Base-by-base conservation (phyloP, 2,113 vertebrate species). In the Tyto alba region DNA sequence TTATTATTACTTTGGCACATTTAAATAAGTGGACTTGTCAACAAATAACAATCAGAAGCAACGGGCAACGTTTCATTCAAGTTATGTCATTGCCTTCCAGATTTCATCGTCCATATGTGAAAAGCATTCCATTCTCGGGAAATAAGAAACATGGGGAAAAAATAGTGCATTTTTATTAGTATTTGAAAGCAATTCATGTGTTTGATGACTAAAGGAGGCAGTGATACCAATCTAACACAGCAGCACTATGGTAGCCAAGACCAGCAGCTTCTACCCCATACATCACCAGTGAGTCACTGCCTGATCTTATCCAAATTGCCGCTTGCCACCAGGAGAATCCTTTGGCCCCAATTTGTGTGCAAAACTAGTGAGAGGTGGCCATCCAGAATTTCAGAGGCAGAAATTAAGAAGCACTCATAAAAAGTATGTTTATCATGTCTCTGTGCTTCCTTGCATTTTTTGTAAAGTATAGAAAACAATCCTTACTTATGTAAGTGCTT, bases 1-100 rank as follows among this genome's bases (percentile, higher is more conserved):
- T 92, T 92, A 43, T 95, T 96, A 94, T 94, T 97, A 52, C 88
- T 96, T 90, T 93, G 87, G 85, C 82, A 85, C 80, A 90, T 92
- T 97, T 66, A 26, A 94, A 86, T 95, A 89, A 96, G 66, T 91
- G 93, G 95, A 96, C 88, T 94, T 97, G 95, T 97, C 96, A 97
- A 96, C 96, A 97, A 95, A 97, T 93, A 96, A 41, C 43, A 93
- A 85, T 74, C 72, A 92, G 89, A 90, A 89, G 53, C 64, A 91
- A 89, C 9, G 14, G 92, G 75, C 83, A 92, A 57, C 0, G 13
- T 96, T 96, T 96, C 63, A 93, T 80, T 92, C 81, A 10, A 9
- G 29, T 91, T 96, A 95, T 92, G 75, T 86, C 68, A 94, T 34
- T 88, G 66, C 43, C 23, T 69, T 89, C 71, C 87, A 77, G 72